These are phyloP conservation scores for Orthosia cruda DNA, from an alignment of 2,888 invertebrate genomes.

Conservation along the genomic window DNA sequence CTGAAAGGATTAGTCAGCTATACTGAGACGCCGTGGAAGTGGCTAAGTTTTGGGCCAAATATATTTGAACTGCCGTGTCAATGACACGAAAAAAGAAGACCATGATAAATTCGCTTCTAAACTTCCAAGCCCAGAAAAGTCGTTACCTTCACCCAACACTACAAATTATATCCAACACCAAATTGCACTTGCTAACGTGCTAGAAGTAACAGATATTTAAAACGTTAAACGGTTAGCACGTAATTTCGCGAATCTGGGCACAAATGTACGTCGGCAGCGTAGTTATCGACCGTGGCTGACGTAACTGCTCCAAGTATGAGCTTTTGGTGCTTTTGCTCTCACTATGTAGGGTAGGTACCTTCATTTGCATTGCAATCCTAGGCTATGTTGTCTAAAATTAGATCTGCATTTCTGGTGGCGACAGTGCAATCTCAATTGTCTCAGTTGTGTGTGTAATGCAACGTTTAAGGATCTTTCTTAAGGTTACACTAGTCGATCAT, in stretches of 20 bases:
- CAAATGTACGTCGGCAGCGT: slow-evolving; percentile 54
- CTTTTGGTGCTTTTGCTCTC: slow-evolving; percentile 62
- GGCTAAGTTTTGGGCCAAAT: no score
- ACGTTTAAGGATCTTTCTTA: not conserved
- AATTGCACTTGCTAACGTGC: slow-evolving; percentile 44
- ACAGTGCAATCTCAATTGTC: slow-evolving; percentile 1
- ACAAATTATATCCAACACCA: slow-evolving; percentile 13
- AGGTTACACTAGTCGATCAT: no score
- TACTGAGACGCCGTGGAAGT: no score
- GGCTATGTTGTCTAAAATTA: slow-evolving; percentile 33
- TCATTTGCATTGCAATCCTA: slow-evolving; percentile 66
- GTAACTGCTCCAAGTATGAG: slow-evolving; percentile 66
- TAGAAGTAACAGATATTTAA: slow-evolving; percentile 56
- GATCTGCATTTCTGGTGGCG: slow-evolving; percentile 33
- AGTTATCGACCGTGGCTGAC: slow-evolving; percentile 70
- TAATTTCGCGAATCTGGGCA: slow-evolving; percentile 57
- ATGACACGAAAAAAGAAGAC: no score
- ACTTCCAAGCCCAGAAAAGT: not conserved
- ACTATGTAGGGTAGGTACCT: slow-evolving; percentile 31
- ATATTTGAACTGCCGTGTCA: no score
- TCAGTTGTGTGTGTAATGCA: slow-evolving; percentile 1
- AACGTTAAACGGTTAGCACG: slow-evolving; percentile 49
- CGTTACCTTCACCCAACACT: not conserved
- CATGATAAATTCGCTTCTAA: not conserved
- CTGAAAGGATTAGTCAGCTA: no score